phyloP scores from a whole-genome alignment of 2,797 vertebrate genomes.

The Anomalospiza imberbis region DNA sequence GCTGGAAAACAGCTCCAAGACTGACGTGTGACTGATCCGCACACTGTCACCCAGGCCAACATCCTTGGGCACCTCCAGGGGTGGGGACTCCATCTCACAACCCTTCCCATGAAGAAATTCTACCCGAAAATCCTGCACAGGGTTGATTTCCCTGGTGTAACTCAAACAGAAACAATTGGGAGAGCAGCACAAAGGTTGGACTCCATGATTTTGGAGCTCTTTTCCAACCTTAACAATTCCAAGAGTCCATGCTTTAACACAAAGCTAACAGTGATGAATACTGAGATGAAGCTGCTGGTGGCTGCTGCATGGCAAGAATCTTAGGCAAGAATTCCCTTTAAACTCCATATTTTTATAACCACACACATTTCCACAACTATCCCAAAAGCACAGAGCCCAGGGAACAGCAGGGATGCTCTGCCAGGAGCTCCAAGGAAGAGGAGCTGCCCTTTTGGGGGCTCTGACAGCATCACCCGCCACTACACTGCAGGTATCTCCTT shows the following conservation, averaged over 20 bases:
- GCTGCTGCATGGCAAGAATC: neutral
- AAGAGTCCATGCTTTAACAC: neutral
- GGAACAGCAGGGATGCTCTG: neutral
- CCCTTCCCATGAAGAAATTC: neutral
- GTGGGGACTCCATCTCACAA: neutral
- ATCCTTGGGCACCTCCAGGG: neutral
- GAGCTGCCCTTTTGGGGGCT: neutral
- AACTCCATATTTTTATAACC: neutral
- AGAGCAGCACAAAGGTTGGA: too few relatives aligned
- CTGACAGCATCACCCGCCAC: neutral
- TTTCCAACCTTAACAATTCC: neutral
- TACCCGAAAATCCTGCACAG: neutral
- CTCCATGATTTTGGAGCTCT: neutral
- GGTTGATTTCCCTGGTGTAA: rapidly evolving
- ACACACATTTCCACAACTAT: neutral
- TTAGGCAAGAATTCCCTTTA: neutral
- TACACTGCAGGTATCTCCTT: neutral
- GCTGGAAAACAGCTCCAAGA: neutral
- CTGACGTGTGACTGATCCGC: rapidly evolving
- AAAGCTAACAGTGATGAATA: rapidly evolving
- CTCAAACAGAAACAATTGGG: rapidly evolving
- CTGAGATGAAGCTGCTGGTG: neutral
- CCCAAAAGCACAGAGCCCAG: neutral
- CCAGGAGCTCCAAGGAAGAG: neutral
- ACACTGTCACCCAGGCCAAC: neutral